Base-by-base conservation (phyloP, 1,140 invertebrate genomes). In the Conus ventricosus region DNA sequence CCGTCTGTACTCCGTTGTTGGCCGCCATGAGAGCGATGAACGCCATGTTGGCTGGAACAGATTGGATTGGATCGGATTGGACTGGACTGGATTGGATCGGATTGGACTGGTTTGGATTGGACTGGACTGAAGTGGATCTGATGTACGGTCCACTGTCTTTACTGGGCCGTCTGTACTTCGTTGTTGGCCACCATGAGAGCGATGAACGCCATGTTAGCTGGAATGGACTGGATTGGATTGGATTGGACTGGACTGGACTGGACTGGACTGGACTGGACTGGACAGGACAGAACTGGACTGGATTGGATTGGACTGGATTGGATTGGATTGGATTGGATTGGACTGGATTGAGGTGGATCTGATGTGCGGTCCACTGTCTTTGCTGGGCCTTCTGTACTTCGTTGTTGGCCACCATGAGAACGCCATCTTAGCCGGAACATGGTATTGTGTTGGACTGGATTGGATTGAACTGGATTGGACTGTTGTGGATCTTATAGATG, bases 401-500 rank as follows among this genome's bases (percentile, higher is more conserved):
- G 25, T 75, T 13, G 25, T 76, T 53, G 63, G 84, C 84, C n/a
- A 67, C 84, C 84, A 85, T n/a, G 39, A 85, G 67, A 85, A 85
- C 5, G 84, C 67, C 63, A 51, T 85, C 13, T 85, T 85, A 67
- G 84, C 84, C 76, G 57, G 6, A 51, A 39, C 39, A 39, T 39
- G 39, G 39, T 39, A 39, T 39, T 39, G 39, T 39, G 39, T 39
- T 39, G 39, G 39, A 39, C 3, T 39, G 39, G 39, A 39, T 39
- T 39, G 39, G 39, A 3, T 39, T 39, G 39, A n/a, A n/a, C n/a
- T n/a, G n/a, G n/a, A n/a, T 39, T 39, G 39, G 39, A 39, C 39
- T 39, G 0, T 39, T 97, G 90, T 96, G 93, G 78, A 97, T 96
- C 93, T 97, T 96, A 90, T 95, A 91, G 89, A 95, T 94, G 20